phyloP scores from a whole-genome alignment of 2,113 vertebrate genomes.

The Myotis davidii region DNA sequence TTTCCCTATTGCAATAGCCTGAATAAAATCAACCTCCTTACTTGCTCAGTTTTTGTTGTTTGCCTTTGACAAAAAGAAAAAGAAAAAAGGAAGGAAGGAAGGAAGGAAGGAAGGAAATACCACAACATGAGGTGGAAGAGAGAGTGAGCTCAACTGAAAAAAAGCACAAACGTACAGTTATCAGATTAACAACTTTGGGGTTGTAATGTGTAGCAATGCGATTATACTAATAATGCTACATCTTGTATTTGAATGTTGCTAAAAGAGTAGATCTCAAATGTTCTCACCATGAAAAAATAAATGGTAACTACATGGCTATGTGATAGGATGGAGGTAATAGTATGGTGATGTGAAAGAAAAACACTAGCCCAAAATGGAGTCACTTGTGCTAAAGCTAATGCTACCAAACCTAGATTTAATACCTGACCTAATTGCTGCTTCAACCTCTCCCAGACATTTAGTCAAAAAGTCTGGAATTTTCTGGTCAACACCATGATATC shows the following conservation, averaged over 20 bases:
- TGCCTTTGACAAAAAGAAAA: not conserved
- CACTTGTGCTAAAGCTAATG: not conserved
- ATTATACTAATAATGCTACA: not conserved
- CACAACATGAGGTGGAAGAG: not conserved
- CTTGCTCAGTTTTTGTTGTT: not conserved
- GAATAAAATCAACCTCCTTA: not conserved
- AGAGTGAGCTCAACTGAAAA: not conserved
- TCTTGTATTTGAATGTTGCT: not conserved
- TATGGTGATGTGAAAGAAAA: not conserved
- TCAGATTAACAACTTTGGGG: not conserved
- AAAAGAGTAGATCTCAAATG: not conserved
- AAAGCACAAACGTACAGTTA: not conserved
- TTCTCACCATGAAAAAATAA: not conserved
- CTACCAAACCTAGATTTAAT: not conserved
- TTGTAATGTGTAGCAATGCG: not conserved
- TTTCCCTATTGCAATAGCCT: not conserved
- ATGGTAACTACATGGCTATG: not conserved
- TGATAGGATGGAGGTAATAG: not conserved
- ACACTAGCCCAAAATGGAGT: not conserved
- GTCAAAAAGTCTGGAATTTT: not conserved
- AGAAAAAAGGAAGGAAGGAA: not conserved
- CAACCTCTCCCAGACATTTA: not conserved
- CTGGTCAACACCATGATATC: not conserved
- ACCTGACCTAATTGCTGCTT: not conserved
- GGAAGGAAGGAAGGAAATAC: not conserved